Percentiles rank a stretch among this genome's conserved stretches.
Evolutionary conservation across 2,797 vertebrate species (phyloP).

Genomic region (Peromyscus nudipes): DNA sequence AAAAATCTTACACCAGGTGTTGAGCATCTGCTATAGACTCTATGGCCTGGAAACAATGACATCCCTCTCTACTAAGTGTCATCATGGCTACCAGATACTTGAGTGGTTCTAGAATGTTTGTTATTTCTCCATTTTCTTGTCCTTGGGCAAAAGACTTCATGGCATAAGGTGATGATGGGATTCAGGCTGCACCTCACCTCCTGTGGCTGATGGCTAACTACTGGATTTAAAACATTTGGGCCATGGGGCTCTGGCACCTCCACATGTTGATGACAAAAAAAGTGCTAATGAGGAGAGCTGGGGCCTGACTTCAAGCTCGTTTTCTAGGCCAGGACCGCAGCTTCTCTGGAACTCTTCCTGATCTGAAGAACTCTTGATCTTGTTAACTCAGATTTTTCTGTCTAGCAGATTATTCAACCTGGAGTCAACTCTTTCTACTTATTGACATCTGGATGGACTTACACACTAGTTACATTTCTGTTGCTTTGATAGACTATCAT

Average conservation of each 20-base stretch:
- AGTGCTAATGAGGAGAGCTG: not conserved
- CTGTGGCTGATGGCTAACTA: not conserved
- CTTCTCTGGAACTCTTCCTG: not conserved
- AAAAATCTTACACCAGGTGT: not conserved
- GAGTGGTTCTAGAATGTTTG: not conserved
- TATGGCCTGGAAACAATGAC: not conserved
- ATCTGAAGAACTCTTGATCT: not conserved
- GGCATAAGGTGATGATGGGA: not conserved
- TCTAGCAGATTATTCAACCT: not conserved
- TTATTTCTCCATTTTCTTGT: slow-evolving; percentile 1
- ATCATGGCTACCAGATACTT: not conserved
- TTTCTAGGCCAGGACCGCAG: not conserved
- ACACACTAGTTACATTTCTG: too few relatives aligned
- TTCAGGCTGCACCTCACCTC: not conserved
- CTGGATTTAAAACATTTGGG: not conserved
- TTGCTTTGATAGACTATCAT: not conserved
- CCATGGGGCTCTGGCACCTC: not conserved
- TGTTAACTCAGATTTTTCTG: not conserved
- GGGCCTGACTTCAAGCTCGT: not conserved
- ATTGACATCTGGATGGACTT: not conserved
- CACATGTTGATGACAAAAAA: not conserved
- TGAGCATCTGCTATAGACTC: not conserved
- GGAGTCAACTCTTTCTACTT: slow-evolving; percentile 53
- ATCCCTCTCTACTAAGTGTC: not conserved
- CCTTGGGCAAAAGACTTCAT: not conserved